Evolutionary conservation across 2,888 invertebrate genomes (phyloP).

Genomic region (Leptinotarsa haldemani): DNA sequence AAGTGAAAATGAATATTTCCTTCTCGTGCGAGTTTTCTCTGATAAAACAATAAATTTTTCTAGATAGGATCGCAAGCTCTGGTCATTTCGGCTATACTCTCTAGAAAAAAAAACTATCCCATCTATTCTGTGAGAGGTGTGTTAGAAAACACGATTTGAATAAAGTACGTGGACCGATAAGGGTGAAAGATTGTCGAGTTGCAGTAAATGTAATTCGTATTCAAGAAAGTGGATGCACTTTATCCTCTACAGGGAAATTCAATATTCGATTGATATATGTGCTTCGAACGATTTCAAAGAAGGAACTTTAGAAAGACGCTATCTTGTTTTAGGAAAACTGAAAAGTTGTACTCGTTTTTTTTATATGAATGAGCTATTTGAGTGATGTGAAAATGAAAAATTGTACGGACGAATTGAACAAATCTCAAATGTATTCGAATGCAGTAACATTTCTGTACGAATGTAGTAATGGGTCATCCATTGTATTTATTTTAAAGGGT

Average conservation of each 20-base stretch:
- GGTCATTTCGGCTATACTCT: background rate
- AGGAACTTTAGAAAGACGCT: background rate
- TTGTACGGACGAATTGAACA: too few relatives aligned
- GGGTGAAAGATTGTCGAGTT: slow-evolving; percentile 13
- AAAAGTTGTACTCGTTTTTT: too few relatives aligned
- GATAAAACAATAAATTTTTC: background rate
- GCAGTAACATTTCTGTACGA: too few relatives aligned
- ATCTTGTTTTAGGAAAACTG: background rate
- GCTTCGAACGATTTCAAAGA: background rate
- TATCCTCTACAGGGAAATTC: slow-evolving; percentile 14
- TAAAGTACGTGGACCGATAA: slow-evolving; percentile 18
- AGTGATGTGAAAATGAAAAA: too few relatives aligned
- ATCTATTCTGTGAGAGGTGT: background rate
- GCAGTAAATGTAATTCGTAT: slow-evolving; percentile 22
- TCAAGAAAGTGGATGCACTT: slow-evolving; percentile 25
- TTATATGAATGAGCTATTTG: too few relatives aligned
- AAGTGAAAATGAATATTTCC: too few relatives aligned
- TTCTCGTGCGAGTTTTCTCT: too few relatives aligned
- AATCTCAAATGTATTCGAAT: too few relatives aligned
- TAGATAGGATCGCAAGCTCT: background rate
- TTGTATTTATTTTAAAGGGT: too few relatives aligned
- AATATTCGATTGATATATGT: slow-evolving; percentile 17
- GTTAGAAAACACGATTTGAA: slow-evolving; percentile 5
- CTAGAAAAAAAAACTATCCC: background rate
- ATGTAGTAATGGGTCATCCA: too few relatives aligned